Evolutionary conservation across 2,797 vertebrate genomes (phyloP), one percentile per base, ranked within the genome.

Genomic region (Hipposideros larvatus): DNA sequence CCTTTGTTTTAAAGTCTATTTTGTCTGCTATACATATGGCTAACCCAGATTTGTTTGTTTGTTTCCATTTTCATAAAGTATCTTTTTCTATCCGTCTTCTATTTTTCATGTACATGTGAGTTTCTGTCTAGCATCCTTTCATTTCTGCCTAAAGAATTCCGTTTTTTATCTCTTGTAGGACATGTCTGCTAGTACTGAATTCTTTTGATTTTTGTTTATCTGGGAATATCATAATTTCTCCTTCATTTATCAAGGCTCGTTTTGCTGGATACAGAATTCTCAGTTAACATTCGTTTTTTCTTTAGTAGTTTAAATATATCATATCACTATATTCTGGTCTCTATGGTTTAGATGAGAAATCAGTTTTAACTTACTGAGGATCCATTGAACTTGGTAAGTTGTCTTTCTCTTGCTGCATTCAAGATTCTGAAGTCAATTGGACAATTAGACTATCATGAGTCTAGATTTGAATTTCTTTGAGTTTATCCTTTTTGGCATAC

Each of bases 171-270:
- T 37, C 48, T 80, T 80, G 1, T 57, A 87, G 43, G 51, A 14
- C 9, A 28, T 19, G 34, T 87, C 75, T 80, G 4, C 37, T 82
- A 92, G 28, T 48, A 75, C 31, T 83, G 59, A 92, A 51, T 92
- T 68, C 11, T 68, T 91, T 87, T n/a, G 48, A 66, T 68, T 87
- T 95, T 75, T 74, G 48, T 91, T 70, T 82, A 71, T 24, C 28
- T 61, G 26, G 24, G 21, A 92, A 75, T 87, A 28, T 57, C 48
- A 41, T n/a, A 55, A 74, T 68, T 90, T 95, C 13, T 77, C 75
- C 46, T 71, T 70, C 51, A 51, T 82, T 94, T 74, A 46, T 86
- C 46, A 51, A 48, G 31, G 15, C 59, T 80, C 22, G 11, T 75
- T 86, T 91, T 87, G 18, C 89, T 82, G 59, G 37, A 48, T 66